Base-by-base conservation (phyloP, 2,113 vertebrate genomes). In the Phalacrocorax pelagicus region DNA sequence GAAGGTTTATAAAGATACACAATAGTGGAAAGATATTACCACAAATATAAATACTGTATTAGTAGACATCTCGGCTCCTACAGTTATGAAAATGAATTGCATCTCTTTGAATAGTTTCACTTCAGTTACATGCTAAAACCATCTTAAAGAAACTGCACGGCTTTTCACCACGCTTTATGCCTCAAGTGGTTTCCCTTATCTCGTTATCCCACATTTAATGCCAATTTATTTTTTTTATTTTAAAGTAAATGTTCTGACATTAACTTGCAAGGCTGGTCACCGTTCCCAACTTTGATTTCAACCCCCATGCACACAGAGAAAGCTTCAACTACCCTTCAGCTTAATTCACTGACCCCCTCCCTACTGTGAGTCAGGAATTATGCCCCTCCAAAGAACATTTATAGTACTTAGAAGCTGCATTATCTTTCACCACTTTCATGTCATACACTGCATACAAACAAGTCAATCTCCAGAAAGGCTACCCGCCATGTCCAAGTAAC, bases 41-140 rank as follows among this genome's bases (percentile, higher is more conserved):
- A 92, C 91, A 84, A 89, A 92, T 52, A 94, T 88, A 90, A 96
- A 96, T 63, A 92, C 61, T 93, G 72, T 78, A 93, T 88, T 88
- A 71, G 95, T 44, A 92, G 90, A 96, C 94, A 93, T 81, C 65
- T 93, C 6, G 47, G 72, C 86, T 96, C 86, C 96, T 75, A 16
- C 24, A 69, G 51, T 84, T 96, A 92, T 81, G 82, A 88, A 94
- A 95, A 96, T 70, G 11, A 95, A 94, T 92, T 81, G 81, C 49
- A 84, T 78, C 44, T 92, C 82, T 90, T 86, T 87, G 87, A 90
- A 14, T 54, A 69, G 51, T 74, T 94, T 51, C 36, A 81, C 75
- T 94, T 93, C 51, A 90, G 75, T 47, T 92, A 92, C 70, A 52
- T 52, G 63, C 55, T 91, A 78, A 92, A 92, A 91, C 10, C n/a